Evolutionary conservation across 2,113 vertebrate species (phyloP), one percentile per base, ranked within the genome.

Genomic region (Cynoglossus semilaevis): DNA sequence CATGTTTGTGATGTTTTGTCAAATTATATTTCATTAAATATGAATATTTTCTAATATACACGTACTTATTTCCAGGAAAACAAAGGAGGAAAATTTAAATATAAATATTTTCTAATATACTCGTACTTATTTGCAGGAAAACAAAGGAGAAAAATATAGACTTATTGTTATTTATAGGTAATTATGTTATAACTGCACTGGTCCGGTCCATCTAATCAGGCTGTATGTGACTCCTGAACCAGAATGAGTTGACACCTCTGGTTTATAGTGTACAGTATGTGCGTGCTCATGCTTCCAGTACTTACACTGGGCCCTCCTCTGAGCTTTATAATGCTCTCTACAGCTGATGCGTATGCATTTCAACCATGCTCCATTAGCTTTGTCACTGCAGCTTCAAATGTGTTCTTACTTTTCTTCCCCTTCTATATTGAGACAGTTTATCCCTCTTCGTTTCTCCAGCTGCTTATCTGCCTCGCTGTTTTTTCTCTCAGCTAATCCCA

Each of bases 281-380:
- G 19, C n/a, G 22, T 15, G 38, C 18, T 3, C 37, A 44, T 55
- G 6, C 51, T 62, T 44, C 5, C 17, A 42, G 19, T 0, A 4
- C 2, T 51, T 16, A 35, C 41, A 56, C 16, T 1, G 16, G 15
- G 11, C 34, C 29, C 58, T 46, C 1, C 1, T 12, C 7, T 42
- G 14, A 1, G 52, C 12, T 43, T 47, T 15, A 18, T 37, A 22
- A 17, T 65, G 46, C 22, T 58, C 34, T 43, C 38, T 10, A 19
- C 43, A 42, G 35, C 0, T 58, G 49, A 58, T 29, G 17, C 16
- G 42, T n/a, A 42, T 10, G 0, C 41, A 36, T 14, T 58, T 48
- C 16, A 47, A 53, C 58, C 53, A 44, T 45, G 59, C 50, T 45
- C 17, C 53, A 58, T 38, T 58, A 40, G 43, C 22, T 47, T 34